Evolutionary conservation across 2,888 invertebrate species (phyloP).

Genomic region (Drosophila parthenogenetica): DNA sequence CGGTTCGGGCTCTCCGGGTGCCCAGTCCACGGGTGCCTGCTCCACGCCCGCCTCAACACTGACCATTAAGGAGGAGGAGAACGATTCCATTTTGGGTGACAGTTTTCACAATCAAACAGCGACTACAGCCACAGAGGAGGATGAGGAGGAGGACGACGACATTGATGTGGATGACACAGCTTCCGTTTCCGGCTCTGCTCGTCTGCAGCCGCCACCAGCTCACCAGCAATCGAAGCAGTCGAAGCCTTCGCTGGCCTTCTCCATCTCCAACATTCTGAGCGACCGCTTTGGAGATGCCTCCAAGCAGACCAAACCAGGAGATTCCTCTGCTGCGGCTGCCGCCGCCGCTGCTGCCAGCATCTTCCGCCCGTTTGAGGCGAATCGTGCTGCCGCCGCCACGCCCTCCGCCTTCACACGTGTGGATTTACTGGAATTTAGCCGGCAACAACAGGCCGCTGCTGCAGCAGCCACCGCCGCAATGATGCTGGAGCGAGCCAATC

Average conservation of each 20-base stretch:
- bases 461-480: conserved; percentile 84
- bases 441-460: conserved; percentile 83
- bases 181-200: conserved; percentile 34
- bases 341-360: conserved; percentile 71
- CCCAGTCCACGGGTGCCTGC: conserved; percentile 71
- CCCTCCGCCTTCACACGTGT: conserved; percentile 84
- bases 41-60: conserved; percentile 80
- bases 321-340: conserved; percentile 30
- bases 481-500: conserved; percentile 84
- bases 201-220: conserved; percentile 78
- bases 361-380: conserved; percentile 84
- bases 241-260: conserved; percentile 83
- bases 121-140: conserved; percentile 70
- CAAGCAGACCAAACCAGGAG: conserved; percentile 54
- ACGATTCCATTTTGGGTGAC: conserved; percentile 83
- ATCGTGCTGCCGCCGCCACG: conserved; percentile 67
- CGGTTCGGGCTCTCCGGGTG: conserved; percentile 75
- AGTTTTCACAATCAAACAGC: conserved; percentile 75
- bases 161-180: conserved; percentile 73
- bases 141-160: conserved; percentile 80
- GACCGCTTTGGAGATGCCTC: conserved; percentile 83
- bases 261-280: conserved; percentile 85
- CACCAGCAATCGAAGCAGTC: conserved; percentile 80
- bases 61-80: conserved; percentile 84
- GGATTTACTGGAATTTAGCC: conserved; percentile 83